These are phyloP conservation scores for Solenodon paradoxus DNA, from an alignment of 2,113 vertebrate genomes.

Conservation along the genomic window DNA sequence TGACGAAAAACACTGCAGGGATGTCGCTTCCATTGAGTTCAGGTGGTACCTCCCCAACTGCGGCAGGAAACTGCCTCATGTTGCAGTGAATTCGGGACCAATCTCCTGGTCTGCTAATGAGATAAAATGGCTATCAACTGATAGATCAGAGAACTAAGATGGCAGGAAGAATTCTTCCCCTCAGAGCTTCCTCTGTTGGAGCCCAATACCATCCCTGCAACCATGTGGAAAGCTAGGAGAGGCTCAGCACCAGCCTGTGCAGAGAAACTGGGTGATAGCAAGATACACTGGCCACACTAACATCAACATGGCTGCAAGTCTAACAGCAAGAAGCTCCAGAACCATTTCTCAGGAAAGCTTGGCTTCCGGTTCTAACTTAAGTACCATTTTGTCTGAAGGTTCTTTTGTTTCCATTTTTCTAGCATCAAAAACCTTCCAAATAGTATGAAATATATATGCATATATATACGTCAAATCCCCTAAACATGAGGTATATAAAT, in stretches of 20 bases:
- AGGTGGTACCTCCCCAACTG: background rate
- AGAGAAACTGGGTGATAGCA: background rate
- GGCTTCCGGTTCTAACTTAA: slow-evolving; percentile 1
- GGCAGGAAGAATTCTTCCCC: background rate
- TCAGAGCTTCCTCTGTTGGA: background rate
- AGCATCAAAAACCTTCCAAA: slow-evolving; percentile 50
- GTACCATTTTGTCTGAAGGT: slow-evolving; percentile 26
- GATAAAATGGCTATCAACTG: background rate
- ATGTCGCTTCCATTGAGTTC: background rate
- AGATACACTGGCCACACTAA: background rate
- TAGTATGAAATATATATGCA: slow-evolving; percentile 67
- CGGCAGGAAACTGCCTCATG: background rate
- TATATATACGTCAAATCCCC: slow-evolving; percentile 76
- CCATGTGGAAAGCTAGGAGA: background rate
- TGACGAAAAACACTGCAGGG: background rate
- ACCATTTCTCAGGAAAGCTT: background rate
- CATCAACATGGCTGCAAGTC: background rate
- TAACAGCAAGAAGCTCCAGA: background rate
- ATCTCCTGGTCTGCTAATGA: background rate
- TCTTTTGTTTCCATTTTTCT: slow-evolving; percentile 19
- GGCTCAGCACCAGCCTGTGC: background rate
- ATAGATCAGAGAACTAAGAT: background rate
- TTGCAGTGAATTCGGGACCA: background rate
- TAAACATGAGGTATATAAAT: slow-evolving; percentile 83
- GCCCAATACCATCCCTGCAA: background rate